Percentiles rank a stretch among this genome's conserved stretches.
Evolutionary conservation across 2,113 vertebrate species (phyloP).

Genomic region (Apeltes quadracus): DNA sequence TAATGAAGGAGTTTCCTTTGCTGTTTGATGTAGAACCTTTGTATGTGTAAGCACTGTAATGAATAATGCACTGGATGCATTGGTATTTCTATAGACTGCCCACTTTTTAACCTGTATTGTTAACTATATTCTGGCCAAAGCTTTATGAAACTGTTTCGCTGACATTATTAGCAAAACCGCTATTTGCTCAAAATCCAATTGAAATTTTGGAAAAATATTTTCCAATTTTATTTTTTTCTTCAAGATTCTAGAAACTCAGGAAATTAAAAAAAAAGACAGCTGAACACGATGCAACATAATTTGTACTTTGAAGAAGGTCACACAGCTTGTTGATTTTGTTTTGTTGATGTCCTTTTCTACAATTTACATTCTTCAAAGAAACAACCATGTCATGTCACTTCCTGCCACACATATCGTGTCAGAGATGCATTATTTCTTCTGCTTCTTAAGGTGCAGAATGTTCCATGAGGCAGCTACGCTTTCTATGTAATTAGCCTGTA

Average conservation of each 20-base stretch:
- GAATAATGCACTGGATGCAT: slow-evolving; percentile 75
- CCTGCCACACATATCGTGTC: slow-evolving; percentile 42
- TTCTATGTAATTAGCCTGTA: slow-evolving; percentile 12
- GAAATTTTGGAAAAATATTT: background rate
- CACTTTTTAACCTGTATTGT: slow-evolving; percentile 10
- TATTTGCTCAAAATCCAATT: background rate
- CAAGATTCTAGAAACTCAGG: too few species aligned
- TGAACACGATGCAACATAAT: too few species aligned
- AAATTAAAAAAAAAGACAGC: too few species aligned
- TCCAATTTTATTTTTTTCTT: background rate
- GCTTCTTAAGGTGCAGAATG: slow-evolving; percentile 31
- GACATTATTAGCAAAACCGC: background rate
- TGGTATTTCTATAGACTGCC: slow-evolving; percentile 41
- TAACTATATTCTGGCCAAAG: slow-evolving; percentile 30
- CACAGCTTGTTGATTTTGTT: slow-evolving; percentile 13
- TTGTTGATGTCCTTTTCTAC: background rate
- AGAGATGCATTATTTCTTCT: slow-evolving; percentile 26
- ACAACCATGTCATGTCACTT: slow-evolving; percentile 44
- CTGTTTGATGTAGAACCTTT: slow-evolving; percentile 12
- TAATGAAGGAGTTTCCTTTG: slow-evolving; percentile 14
- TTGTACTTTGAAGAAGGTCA: background rate
- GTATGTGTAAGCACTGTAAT: slow-evolving; percentile 54
- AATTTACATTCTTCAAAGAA: slow-evolving; percentile 39
- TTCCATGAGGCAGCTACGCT: slow-evolving; percentile 43
- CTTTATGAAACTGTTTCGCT: slow-evolving; percentile 22